These are phyloP conservation scores for Napeogenes inachia DNA, from an alignment of 2,888 invertebrate genomes.

Conservation along the genomic window DNA sequence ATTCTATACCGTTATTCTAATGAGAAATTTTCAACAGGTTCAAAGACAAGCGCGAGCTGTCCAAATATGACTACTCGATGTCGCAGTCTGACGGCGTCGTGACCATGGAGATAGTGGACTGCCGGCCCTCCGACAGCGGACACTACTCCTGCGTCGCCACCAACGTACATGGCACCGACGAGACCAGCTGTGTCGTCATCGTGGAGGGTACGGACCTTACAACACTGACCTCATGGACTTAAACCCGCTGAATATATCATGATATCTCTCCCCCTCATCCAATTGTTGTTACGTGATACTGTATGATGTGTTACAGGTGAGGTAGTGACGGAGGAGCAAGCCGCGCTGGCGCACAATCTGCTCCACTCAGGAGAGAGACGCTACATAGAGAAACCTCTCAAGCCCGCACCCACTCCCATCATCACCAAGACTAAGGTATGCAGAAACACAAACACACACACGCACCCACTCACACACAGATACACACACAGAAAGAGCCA, in stretches of 20 bases:
- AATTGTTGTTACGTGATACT: constrained; percentile 5
- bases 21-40: constrained; percentile 46
- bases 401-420: constrained; percentile 86
- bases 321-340: constrained; percentile 88
- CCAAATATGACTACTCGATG: constrained; percentile 94
- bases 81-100: constrained; percentile 96
- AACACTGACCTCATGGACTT: background rate
- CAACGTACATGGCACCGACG: constrained; percentile 95
- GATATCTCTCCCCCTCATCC: no score
- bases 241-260: no score
- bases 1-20: background rate
- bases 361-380: constrained; percentile 93
- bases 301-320: constrained; percentile 71
- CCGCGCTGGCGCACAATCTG: constrained; percentile 90
- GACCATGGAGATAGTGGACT: constrained; percentile 97
- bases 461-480: background rate
- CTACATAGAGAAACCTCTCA: constrained; percentile 90
- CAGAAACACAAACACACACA: background rate
- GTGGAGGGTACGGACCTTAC: constrained; percentile 86
- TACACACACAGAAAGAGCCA: no score
- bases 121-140: constrained; percentile 96
- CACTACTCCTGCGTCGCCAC: constrained; percentile 96
- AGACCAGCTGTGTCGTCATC: constrained; percentile 96
- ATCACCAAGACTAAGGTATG: constrained; percentile 79
- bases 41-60: constrained; percentile 95